A percentile compares a stretch with the other conserved stretches of the same genome.
phyloP scores from a whole-genome alignment of 2,797 vertebrate species.

The Sebastes itinus region DNA sequence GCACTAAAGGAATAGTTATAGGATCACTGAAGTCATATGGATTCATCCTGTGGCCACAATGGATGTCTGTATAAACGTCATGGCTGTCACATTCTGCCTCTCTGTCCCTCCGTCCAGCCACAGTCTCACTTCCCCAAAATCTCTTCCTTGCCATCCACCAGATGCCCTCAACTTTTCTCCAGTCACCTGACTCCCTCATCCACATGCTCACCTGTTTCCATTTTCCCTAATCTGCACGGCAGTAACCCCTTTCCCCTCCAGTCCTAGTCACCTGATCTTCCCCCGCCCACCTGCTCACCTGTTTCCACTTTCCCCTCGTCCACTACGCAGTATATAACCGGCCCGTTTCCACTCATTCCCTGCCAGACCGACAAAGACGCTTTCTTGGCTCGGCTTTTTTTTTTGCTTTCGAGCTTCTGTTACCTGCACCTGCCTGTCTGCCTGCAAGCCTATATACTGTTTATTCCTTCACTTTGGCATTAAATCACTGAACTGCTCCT shows the following conservation, averaged over 20 bases:
- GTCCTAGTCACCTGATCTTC: background rate
- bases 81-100: too few relatives aligned
- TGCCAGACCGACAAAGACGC: background rate
- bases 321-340: background rate
- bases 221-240: background rate
- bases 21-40: background rate
- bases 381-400: background rate
- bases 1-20: background rate
- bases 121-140: background rate
- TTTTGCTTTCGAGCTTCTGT: background rate
- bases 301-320: background rate
- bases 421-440: background rate
- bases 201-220: background rate
- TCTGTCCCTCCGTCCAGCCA: background rate
- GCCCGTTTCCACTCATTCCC: background rate
- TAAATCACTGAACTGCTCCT: background rate
- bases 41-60: background rate
- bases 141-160: background rate
- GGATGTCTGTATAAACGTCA: background rate
- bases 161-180: background rate
- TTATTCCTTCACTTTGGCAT: background rate
- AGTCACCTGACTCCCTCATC: background rate
- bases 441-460: background rate
- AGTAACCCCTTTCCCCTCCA: background rate
- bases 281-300: background rate